Conservation (phyloP, 2,797 vertebrate species). For the Microhierax caerulescens region DNA sequence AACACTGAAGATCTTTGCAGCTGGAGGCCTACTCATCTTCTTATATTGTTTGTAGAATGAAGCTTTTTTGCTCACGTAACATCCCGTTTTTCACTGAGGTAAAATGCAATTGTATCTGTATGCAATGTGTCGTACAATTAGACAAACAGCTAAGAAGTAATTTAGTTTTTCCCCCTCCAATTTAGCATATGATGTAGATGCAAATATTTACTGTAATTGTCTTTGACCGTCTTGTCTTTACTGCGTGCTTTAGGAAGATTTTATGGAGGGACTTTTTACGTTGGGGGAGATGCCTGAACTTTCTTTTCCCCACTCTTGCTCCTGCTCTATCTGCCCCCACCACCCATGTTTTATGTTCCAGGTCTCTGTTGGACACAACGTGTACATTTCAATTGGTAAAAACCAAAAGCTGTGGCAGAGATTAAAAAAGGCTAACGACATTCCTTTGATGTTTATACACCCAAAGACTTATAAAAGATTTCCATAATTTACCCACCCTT, state of each 20-base stretch:
- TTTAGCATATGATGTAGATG: not conserved
- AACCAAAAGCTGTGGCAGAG: conserved; percentile 61
- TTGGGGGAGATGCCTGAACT: not conserved
- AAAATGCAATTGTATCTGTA: not conserved
- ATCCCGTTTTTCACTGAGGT: not conserved
- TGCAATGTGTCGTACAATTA: not conserved
- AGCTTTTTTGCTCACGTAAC: not conserved
- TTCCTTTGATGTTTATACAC: conserved; percentile 74
- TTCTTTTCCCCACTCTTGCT: not conserved
- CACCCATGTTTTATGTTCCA: not conserved
- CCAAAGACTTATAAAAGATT: conserved; percentile 75
- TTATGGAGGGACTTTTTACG: not conserved
- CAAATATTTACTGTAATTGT: not conserved
- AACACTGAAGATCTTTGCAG: not conserved
- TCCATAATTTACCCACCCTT: conserved; percentile 71
- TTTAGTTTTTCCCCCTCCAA: not conserved
- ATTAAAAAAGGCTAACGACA: conserved; percentile 66
- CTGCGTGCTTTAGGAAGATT: not conserved
- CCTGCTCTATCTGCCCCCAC: not conserved
- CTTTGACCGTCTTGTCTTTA: fast-evolving
- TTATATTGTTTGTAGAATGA: not conserved
- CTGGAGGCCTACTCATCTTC: not conserved
- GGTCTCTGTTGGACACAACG: not conserved
- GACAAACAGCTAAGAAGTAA: not conserved
- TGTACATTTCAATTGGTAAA: conserved; percentile 41